Conservation (phyloP, 1,140 invertebrate species). For the Ruditapes philippinarum region DNA sequence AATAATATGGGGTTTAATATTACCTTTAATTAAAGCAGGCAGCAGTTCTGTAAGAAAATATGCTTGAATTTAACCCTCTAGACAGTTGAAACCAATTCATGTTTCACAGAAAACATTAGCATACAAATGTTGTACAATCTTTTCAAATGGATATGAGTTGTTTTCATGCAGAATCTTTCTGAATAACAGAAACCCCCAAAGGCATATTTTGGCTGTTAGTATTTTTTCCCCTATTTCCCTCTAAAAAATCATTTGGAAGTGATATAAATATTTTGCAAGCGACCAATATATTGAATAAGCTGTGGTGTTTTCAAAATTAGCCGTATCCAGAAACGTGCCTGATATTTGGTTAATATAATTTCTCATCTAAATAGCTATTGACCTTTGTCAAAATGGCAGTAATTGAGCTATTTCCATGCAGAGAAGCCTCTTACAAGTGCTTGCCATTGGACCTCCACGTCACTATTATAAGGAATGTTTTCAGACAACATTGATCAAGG, state of each 20-base stretch:
- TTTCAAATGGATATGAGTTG: no score
- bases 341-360: conserved; percentile 7
- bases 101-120: no score
- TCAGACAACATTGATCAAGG: conserved; percentile 17
- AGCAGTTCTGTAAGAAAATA: no score
- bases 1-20: no score
- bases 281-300: neutral
- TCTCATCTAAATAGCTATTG: conserved; percentile 19
- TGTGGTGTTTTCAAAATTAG: neutral
- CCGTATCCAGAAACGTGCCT: neutral
- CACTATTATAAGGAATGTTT: neutral
- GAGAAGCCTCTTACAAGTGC: neutral
- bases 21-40: no score
- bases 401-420: conserved; percentile 5
- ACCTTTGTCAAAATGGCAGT: conserved; percentile 19
- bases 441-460: neutral
- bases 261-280: neutral
- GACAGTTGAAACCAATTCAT: no score
- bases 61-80: no score
- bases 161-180: no score
- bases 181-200: neutral
- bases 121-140: no score
- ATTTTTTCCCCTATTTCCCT: neutral
- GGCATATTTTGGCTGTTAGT: neutral
- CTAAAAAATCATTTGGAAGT: neutral